phyloP scores from a whole-genome alignment of 2,888 invertebrate species.

The Amiota communis region DNA sequence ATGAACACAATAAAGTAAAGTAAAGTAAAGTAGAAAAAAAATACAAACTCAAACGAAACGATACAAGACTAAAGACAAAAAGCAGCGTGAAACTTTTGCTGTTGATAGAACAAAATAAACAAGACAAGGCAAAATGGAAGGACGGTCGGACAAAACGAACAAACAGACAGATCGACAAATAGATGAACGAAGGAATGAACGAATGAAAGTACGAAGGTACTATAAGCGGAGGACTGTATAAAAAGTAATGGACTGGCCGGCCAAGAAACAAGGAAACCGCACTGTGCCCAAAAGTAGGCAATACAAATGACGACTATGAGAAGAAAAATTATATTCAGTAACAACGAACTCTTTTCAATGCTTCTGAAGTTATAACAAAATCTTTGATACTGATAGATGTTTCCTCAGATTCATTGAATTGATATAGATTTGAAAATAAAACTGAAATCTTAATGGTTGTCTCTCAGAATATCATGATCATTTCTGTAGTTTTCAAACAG shows the following conservation, averaged over 20 bases:
- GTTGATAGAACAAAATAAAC: constrained; percentile 19
- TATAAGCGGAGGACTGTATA: neutral
- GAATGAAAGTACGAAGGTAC: neutral
- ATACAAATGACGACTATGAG: neutral
- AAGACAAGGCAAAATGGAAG: neutral
- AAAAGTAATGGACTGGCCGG: neutral
- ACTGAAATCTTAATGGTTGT: no score
- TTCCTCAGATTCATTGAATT: no score
- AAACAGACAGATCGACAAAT: neutral
- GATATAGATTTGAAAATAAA: neutral
- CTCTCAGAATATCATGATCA: no score
- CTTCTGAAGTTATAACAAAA: no score
- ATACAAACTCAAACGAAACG: neutral
- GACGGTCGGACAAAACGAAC: neutral
- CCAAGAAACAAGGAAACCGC: neutral
- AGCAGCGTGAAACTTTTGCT: constrained; percentile 28
- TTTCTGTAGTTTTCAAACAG: no score
- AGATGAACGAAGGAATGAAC: neutral
- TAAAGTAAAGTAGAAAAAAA: neutral
- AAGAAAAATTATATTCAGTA: neutral
- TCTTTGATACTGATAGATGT: no score
- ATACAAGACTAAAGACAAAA: constrained; percentile 12
- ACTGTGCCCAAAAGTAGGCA: constrained; percentile 19
- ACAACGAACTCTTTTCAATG: neutral
- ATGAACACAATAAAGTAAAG: neutral